Evolutionary conservation across 1,140 invertebrate genomes (phyloP), one percentile per base, ranked within the genome.

Genomic region (Thaumetopoea pityocampa): DNA sequence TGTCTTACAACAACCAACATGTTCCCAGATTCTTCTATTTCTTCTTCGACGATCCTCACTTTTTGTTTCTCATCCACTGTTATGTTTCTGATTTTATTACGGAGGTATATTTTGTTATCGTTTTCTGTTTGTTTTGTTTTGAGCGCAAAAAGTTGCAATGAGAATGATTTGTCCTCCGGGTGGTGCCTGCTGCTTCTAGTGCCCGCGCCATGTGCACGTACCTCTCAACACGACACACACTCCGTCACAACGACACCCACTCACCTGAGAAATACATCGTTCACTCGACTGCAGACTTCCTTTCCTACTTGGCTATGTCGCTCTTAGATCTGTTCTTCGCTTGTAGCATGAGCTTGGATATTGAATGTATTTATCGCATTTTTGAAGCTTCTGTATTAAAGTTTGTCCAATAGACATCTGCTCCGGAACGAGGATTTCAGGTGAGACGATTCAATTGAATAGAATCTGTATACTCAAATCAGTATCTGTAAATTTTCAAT

Each of bases 331-430:
- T 43, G 32, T 19, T 45, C 46, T 42, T 48, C 38, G 53, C 49
- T 57, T 52, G 36, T 14, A 50, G 66, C 62, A 68, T 61, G 50
- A 23, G 22, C 16, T n/a, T n/a, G n/a, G 51, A 51, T 53, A 54
- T 29, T 44, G 26, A 30, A 48, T 43, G 33, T 43, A n/a, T 47
- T 45, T 30, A 9, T 48, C 12, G 34, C 22, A 29, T 37, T 23
- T 42, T 11, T 36, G 41, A 29, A 10, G 10, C 10, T 22, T 19
- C 17, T 48, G 32, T 34, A 51, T 16, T 40, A 47, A 26, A 46
- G 29, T 57, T 57, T 62, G 23, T 50, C 51, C 40, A 34, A 27
- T 54, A 54, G 51, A 48, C 35, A 20, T 26, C 51, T 23, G 29
- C 34, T 26, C 26, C 16, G 48, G 49, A 51, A 7, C 26, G 23